These are phyloP conservation scores for Rhogogaster chlorosoma DNA, from an alignment of 2,888 invertebrate species.

Conservation along the genomic window DNA sequence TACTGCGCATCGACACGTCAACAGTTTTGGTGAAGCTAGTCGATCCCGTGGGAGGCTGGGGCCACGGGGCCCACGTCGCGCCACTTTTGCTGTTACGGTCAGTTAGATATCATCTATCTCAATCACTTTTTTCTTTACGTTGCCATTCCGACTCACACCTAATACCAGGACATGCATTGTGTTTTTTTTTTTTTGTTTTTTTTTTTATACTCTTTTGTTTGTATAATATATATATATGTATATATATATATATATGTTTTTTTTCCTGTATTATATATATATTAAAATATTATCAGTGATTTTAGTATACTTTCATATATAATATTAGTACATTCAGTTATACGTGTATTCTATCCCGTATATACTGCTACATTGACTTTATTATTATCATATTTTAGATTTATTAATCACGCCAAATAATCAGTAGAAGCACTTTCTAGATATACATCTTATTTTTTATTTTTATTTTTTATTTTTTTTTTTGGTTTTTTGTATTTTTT, in stretches of 20 bases:
- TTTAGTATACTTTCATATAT: slow-evolving; percentile 55
- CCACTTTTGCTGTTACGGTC: slow-evolving; percentile 51
- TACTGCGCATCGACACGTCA: slow-evolving; percentile 17
- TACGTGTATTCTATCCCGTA: slow-evolving; percentile 51
- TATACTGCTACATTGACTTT: slow-evolving; percentile 58
- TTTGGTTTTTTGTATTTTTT: neutral
- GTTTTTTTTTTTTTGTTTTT: slow-evolving; percentile 59
- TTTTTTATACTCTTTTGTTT: slow-evolving; percentile 59
- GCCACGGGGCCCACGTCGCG: slow-evolving; percentile 60
- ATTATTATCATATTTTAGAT: slow-evolving; percentile 60
- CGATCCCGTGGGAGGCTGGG: slow-evolving; percentile 65
- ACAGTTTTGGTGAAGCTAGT: slow-evolving; percentile 41
- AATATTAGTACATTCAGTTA: slow-evolving; percentile 57
- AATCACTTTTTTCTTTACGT: neutral
- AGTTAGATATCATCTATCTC: slow-evolving; percentile 4
- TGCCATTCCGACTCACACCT: slow-evolving; percentile 30
- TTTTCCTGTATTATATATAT: slow-evolving; percentile 49
- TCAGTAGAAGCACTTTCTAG: slow-evolving; percentile 48
- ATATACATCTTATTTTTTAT: slow-evolving; percentile 19
- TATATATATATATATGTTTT: slow-evolving; percentile 21
- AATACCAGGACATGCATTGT: slow-evolving; percentile 43
- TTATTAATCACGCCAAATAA: slow-evolving; percentile 47
- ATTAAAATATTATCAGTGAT: slow-evolving; percentile 54
- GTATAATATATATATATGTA: slow-evolving; percentile 45
- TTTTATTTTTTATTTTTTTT: slow-evolving; percentile 23